A percentile compares a stretch with the other conserved stretches of the same genome.
Conservation (phyloP, 2,888 invertebrate species). For the Anodontia alba region DNA sequence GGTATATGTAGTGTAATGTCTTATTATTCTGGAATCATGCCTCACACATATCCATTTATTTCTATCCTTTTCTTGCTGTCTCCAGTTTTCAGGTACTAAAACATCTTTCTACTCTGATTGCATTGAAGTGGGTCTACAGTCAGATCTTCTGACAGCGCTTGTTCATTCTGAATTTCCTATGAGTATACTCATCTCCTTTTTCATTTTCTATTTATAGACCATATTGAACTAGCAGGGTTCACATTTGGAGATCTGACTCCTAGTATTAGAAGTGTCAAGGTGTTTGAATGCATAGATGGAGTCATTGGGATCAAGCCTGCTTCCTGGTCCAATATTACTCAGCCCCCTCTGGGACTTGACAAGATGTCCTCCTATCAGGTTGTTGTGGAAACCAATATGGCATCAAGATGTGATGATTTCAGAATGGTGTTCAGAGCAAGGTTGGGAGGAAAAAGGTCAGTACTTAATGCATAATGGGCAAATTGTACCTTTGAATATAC, state of each 20-base stretch:
- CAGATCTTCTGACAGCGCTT: no score
- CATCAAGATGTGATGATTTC: slow-evolving; percentile 86
- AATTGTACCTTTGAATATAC: no score
- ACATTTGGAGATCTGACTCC: slow-evolving; percentile 86
- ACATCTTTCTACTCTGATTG: no score
- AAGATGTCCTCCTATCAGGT: slow-evolving; percentile 84
- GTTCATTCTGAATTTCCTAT: no score
- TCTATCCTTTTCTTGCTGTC: no score
- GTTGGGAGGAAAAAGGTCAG: slow-evolving; percentile 74
- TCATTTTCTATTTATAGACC: slow-evolving; percentile 81
- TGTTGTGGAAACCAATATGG: slow-evolving; percentile 86
- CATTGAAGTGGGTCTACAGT: no score
- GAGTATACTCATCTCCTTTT: no score
- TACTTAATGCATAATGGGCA: no score
- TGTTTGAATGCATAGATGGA: slow-evolving; percentile 84
- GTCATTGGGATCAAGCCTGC: slow-evolving; percentile 77
- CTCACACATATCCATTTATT: no score
- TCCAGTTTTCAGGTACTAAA: no score
- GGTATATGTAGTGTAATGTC: no score
- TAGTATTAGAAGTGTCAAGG: slow-evolving; percentile 82
- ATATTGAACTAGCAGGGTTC: slow-evolving; percentile 85
- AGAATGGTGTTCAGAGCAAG: slow-evolving; percentile 86
- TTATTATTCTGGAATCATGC: no score
- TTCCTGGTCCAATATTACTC: slow-evolving; percentile 78
- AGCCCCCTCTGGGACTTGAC: slow-evolving; percentile 82